These are phyloP conservation scores for Drosophila neonasuta DNA, from an alignment of 2,888 invertebrate genomes.

Conservation along the genomic window DNA sequence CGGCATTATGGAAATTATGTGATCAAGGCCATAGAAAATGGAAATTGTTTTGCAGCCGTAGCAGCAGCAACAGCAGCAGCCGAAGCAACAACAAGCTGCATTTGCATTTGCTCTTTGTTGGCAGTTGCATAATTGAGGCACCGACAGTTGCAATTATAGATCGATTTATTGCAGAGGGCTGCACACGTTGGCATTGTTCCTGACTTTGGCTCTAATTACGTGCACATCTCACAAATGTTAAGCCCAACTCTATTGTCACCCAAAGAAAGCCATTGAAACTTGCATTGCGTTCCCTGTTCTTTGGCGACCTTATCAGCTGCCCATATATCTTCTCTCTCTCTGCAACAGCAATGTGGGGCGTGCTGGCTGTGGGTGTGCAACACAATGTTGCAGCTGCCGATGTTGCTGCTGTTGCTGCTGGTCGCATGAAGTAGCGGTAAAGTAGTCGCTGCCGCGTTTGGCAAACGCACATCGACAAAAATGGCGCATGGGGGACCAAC, in stretches of 20 bases:
- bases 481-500: constrained; percentile 47
- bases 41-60: constrained; percentile 65
- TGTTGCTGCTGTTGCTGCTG: constrained; percentile 27
- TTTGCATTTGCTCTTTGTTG: constrained; percentile 39
- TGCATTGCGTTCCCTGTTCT: constrained; percentile 32
- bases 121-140: constrained; percentile 67
- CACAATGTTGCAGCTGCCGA: constrained; percentile 26
- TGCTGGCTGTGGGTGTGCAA: constrained; percentile 47
- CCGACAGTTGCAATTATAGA: constrained; percentile 67
- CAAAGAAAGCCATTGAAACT: constrained; percentile 34
- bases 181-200: constrained; percentile 55
- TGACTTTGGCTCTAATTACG: constrained; percentile 49
- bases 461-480: constrained; percentile 39
- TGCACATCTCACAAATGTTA: constrained; percentile 25
- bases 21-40: constrained; percentile 81
- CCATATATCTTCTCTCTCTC: constrained; percentile 46
- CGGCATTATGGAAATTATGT: constrained; percentile 76
- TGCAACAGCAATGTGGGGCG: constrained; percentile 9
- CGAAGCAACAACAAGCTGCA: constrained; percentile 32
- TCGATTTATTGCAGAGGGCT: constrained; percentile 69
- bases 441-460: constrained; percentile 31
- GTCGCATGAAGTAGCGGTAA: constrained; percentile 53
- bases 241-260: constrained; percentile 45
- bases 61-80: constrained; percentile 14
- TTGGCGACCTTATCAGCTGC: constrained; percentile 42